Evolutionary conservation across 2,113 vertebrate species (phyloP), one percentile per base, ranked within the genome.

Genomic region (Paratilapia polleni): DNA sequence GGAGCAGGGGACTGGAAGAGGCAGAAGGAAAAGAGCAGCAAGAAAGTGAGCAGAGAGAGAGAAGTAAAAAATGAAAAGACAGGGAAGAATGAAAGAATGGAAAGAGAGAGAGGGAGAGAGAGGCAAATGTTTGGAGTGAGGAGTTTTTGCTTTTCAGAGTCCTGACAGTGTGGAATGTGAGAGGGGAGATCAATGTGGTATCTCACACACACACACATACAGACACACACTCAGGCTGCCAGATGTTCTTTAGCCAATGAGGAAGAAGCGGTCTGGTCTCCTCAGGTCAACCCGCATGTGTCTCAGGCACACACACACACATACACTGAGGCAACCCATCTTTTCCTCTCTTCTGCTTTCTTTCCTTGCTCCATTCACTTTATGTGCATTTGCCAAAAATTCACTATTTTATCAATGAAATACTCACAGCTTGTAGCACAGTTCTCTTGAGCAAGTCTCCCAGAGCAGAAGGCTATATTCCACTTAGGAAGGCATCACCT

Each of bases 211-310:
- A 88, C 80, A 88, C 83, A 80, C 68, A 34, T 5, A 38, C 77
- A 80, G 20, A 88, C 82, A 86, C 83, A 78, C 68, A 38, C 63
- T 17, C 52, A 75, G 20, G 61, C 84, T 26, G 88, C 94, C 95
- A 96, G 94, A 96, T 95, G 95, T 95, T 94, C 85, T 91, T 77
- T 77, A 92, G 89, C 92, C 92, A 94, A 93, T 92, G 91, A 93
- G 90, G 56, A 89, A 58, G 38, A 41, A 90, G 84, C 38, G 22
- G 87, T 81, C 81, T 89, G 89, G 78, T 90, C 87, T 93, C 84
- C 58, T 90, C 82, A 93, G 91, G 93, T 94, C 89, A 92, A 87
- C 79, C 83, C 66, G 63, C 87, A 89, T 89, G 88, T 86, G 56
- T 90, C 54, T 78, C 83, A 31, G 17, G 56, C 43, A 54, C 52